Evolutionary conservation across 2,797 vertebrate species (phyloP), one percentile per base, ranked within the genome.

Genomic region (Sus cebifrons): DNA sequence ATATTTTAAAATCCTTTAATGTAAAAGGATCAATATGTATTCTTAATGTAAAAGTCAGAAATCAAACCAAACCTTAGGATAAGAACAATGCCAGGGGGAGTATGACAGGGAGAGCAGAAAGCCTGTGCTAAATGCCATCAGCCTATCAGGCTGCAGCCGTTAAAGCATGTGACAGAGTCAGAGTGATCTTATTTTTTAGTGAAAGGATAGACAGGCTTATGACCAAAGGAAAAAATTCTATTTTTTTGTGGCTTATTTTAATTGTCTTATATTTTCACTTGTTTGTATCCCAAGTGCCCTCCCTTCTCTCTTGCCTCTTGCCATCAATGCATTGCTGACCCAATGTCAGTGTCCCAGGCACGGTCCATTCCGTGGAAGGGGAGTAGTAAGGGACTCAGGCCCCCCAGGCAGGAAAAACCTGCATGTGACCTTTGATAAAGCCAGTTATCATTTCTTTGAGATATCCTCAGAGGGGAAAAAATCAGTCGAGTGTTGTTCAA

Each of bases 351-450:
- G 52, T 52, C 25, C 49, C 36, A 27, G 56, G 16, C 3, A 2
- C 13, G 3, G 20, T 29, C 21, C 25, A 49, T 49, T 36, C 9
- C 20, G 12, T 2, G 52, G 7, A 71, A 27, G 20, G 20, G 65
- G 32, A 40, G 5, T 2, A 21, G 16, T 9, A 0, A 1, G 25
- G 13, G 27, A 49, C 36, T 56, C 23, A 12, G 6, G 9, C 2
- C 9, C 49, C 32, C 21, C 6, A 71, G 49, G 65, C 4, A 71
- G 62, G 67, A 12, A 14, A 54, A 14, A 23, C 64, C 32, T 73
- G 12, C 44, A 25, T 20, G 27, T 29, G 25, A 58, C 49, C 36
- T 27, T 62, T 21, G n/a, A 73, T 21, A 3, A 78, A 3, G 13
- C 13, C 27, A 21, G 16, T 27, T 74, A 75, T 71, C 12, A n/a